Conservation (phyloP, 2,113 vertebrate species). For the Rattus norvegicus region GRCr8 NC_086028.1:60828501-60829000, state of each 20-base stretch:
- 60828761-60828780: background rate
- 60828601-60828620: too few relatives aligned
- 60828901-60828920: background rate
- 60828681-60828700: background rate
- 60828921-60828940: background rate
- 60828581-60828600: too few relatives aligned
- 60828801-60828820: background rate
- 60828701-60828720: background rate
- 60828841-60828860: background rate
- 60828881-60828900: background rate
- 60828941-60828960: background rate
- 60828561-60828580: background rate
- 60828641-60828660: too few relatives aligned
- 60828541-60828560: background rate
- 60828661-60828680: too few relatives aligned
- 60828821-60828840: background rate
- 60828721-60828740: background rate
- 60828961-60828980: background rate
- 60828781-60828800: too few relatives aligned
- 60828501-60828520: background rate
- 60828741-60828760: background rate
- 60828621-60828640: too few relatives aligned
- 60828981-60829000: background rate
- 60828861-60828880: background rate
- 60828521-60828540: background rate